These are phyloP conservation scores for Menidia menidia DNA, from an alignment of 2,797 vertebrate genomes.

Conservation along the genomic window DNA sequence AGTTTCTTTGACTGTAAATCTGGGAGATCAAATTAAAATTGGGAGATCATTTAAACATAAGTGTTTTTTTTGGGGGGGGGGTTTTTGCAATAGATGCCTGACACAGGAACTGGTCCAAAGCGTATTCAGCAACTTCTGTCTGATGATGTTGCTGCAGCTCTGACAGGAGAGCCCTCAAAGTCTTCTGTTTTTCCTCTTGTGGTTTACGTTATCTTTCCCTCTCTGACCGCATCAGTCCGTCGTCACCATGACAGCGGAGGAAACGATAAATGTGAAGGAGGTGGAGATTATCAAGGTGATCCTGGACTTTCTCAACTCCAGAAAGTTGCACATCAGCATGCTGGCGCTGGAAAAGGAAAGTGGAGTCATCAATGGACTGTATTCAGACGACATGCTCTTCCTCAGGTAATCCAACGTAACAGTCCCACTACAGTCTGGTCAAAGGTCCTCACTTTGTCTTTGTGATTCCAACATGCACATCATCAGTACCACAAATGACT, in stretches of 20 bases:
- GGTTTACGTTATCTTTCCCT: background rate
- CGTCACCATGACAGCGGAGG: constrained; percentile 96
- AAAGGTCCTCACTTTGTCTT: background rate
- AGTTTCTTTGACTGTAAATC: background rate
- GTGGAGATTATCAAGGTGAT: constrained; percentile 98
- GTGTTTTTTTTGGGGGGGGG: background rate
- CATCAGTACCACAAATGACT: background rate
- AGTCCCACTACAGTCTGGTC: background rate
- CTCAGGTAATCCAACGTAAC: constrained; percentile 84
- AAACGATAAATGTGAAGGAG: constrained; percentile 98
- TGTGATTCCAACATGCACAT: background rate
- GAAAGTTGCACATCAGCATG: constrained; percentile 99
- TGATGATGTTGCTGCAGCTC: background rate
- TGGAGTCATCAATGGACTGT: constrained; percentile 97
- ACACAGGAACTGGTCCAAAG: background rate
- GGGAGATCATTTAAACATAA: background rate
- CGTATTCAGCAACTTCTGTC: background rate
- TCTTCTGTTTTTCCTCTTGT: background rate
- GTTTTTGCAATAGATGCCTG: background rate
- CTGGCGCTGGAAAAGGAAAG: constrained; percentile 98
- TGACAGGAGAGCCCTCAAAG: background rate
- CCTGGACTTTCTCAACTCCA: constrained; percentile 95
- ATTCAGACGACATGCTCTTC: constrained; percentile 99
- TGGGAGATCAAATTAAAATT: background rate
- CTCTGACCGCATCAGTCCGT: constrained; percentile 48